Evolutionary conservation across 1,140 invertebrate genomes (phyloP).

Genomic region (Batillaria attramentaria): DNA sequence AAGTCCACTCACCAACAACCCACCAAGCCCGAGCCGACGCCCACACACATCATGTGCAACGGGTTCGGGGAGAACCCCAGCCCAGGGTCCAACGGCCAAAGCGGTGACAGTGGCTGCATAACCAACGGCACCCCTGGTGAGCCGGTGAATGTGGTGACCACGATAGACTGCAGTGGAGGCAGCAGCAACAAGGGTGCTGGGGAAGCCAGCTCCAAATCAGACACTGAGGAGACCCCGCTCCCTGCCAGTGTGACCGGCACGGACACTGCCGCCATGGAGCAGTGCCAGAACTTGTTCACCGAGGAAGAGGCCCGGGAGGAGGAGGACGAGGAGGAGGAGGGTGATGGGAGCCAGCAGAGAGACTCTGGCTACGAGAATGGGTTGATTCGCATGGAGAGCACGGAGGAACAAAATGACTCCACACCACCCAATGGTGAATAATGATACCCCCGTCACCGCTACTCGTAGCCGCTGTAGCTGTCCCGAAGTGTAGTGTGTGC

Average conservation of each 20-base stretch:
- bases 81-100: background rate
- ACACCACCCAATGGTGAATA: constrained; percentile 22
- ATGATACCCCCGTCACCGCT: too few species aligned
- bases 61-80: constrained; percentile 11
- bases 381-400: constrained; percentile 28
- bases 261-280: constrained; percentile 27
- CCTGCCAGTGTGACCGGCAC: constrained; percentile 18
- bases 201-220: background rate
- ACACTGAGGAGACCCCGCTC: constrained; percentile 4
- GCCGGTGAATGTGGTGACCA: background rate
- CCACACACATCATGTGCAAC: constrained; percentile 29
- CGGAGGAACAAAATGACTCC: constrained; percentile 22
- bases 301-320: background rate
- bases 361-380: constrained; percentile 6
- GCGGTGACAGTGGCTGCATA: background rate
- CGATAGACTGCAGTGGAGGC: background rate
- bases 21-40: background rate
- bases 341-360: background rate
- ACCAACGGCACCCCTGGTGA: too few species aligned
- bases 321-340: background rate
- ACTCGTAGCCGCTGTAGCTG: too few species aligned
- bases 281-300: background rate
- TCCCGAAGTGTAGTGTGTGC: too few species aligned
- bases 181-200: background rate
- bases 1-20: constrained; percentile 22